Base-by-base conservation (phyloP, 1,140 invertebrate genomes). In the Pissodes strobi region DNA sequence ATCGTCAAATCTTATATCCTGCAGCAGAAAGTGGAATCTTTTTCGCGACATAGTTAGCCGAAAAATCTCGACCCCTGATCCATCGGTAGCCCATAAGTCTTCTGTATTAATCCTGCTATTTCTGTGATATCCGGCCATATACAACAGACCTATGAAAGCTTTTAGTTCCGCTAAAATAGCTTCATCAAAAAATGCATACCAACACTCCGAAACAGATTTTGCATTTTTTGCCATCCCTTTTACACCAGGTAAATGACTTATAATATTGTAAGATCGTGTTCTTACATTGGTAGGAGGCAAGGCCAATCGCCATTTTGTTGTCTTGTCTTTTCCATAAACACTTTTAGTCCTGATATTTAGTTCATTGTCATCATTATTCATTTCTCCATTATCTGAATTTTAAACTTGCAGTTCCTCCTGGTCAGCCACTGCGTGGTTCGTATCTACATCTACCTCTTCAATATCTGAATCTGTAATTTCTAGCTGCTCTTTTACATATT, bases 1-100 rank as follows among this genome's bases (percentile, higher is more conserved):
- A 60, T 74, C 58, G 55, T 74, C 71, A 63, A 73, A 73, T 15
- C 68, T 48, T 19, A 69, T 23, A 58, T 45, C 46, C n/a, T 67
- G 22, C 9, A 65, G 12, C 10, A 68, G 30, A 49, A 53, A 13
- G 22, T 49, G 57, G 22, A 60, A 60, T 60, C 43, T 9, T 49
- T 18, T 58, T 17, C 41, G 21, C 12, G 45, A 13, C 10, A 58
- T 58, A n/a, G 25, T 25, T 43, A 23, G 13, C 18, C 6, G 25
- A 27, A 46, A 58, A 15, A 41, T 4, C 15, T 5, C 6, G 8
- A 41, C 15, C 6, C 38, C 38, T 9, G 38, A 41, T 9, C 38
- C 38, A 41, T 41, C 38, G 15, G 38, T 41, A 41, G 38, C 15
- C 38, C 38, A 41, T 9, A 41, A 13, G 38, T 41, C 38, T 6